Evolutionary conservation across 2,888 invertebrate species (phyloP), one percentile per base, ranked within the genome.

Genomic region (Machimus atricapillus): DNA sequence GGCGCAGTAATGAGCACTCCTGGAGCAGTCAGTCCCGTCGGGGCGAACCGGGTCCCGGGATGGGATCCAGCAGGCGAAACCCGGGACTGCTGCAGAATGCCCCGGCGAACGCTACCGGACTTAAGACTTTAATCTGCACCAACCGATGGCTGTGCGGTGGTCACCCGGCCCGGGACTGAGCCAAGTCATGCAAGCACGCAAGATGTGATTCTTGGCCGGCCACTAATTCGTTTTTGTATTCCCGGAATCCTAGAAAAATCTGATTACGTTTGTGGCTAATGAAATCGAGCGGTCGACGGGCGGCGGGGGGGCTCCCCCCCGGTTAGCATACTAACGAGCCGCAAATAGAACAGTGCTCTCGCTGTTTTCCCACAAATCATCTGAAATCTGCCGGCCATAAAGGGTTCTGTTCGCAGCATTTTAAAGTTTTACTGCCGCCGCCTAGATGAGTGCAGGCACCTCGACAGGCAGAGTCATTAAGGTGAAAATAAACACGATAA

Each of bases 141-240:
- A 66, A 66, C 66, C 23, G 66, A 82, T 58, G 56, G 56, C 37
- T 19, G 82, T 82, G 82, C 23, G 66, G 66, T 66, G 82, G 82
- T 58, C 58, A 82, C 58, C 58, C 37, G 66, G 23, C 58, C 58
- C 37, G 66, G 23, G 66, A 31, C 58, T 82, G 58, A 37, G 56
- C n/a, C 37, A 37, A 82, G 82, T 82, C 82, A 82, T 82, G 82
- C 82, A 82, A 82, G 34, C 82, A 82, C 82, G 82, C 82, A 58
- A 82, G 82, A 82, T 52, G 81, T 81, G 34, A 66, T 66, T 66
- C 82, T 34, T 82, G 19, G 34, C 12, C 66, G 23, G 23, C 82
- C 66, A 82, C 82, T 58, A 82, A 82, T 58, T 58, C 82, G 82
- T 58, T 82, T 58, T 14, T 34, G 58, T 66, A 19, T 82, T 82